Percentiles rank a stretch among this genome's conserved stretches.
These are phyloP conservation scores for Cephus sareptanus DNA, from an alignment of 2,888 invertebrate species.

Conservation along the genomic window DNA sequence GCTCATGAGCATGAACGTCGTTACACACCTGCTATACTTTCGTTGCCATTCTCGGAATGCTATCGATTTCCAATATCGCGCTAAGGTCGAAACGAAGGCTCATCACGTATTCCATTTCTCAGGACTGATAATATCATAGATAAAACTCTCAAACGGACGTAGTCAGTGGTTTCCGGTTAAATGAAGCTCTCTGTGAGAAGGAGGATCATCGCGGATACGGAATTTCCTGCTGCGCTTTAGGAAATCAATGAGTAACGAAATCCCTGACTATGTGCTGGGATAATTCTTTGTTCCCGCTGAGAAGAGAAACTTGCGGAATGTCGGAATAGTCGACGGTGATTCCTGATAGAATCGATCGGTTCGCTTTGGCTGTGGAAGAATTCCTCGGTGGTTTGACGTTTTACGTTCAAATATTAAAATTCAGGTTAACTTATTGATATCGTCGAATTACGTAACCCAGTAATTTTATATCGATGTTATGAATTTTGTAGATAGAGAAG, in stretches of 20 bases:
- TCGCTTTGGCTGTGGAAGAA: neutral
- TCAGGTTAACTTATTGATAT: neutral
- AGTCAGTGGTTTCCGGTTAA: constrained; percentile 29
- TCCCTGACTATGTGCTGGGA: neutral
- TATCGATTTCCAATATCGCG: constrained; percentile 46
- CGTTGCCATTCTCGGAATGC: constrained; percentile 40
- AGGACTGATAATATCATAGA: constrained; percentile 42
- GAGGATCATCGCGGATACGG: constrained; percentile 11
- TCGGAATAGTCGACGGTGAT: neutral
- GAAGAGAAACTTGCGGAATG: neutral
- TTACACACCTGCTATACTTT: constrained; percentile 33
- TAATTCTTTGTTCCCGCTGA: neutral
- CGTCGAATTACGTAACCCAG: too few relatives aligned
- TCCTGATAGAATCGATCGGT: constrained; percentile 5
- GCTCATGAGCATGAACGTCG: constrained; percentile 12
- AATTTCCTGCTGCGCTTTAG: neutral
- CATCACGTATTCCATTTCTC: constrained; percentile 52
- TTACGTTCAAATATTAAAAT: neutral
- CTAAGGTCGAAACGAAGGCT: constrained; percentile 38
- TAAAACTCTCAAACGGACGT: constrained; percentile 16
- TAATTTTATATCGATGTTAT: too few relatives aligned
- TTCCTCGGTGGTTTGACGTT: neutral
- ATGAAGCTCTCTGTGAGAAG: constrained; percentile 16
- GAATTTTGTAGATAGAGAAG: too few relatives aligned
- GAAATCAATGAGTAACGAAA: constrained; percentile 2